These are phyloP conservation scores for Callimorpha dominula DNA, from an alignment of 2,888 invertebrate genomes.

Conservation along the genomic window DNA sequence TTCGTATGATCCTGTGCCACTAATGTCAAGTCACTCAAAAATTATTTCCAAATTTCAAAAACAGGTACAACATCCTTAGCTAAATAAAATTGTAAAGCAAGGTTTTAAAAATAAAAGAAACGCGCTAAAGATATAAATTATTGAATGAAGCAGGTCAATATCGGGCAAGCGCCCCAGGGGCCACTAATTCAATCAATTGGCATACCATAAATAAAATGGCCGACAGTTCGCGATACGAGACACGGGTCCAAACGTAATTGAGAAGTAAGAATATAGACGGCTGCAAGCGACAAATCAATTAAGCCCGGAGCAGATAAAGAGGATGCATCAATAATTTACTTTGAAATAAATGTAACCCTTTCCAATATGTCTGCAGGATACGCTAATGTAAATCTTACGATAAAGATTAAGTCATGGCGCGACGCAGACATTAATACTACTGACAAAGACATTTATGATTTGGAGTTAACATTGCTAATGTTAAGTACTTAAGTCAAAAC, in stretches of 20 bases:
- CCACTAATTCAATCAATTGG: slow-evolving; percentile 86
- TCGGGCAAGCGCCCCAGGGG: slow-evolving; percentile 78
- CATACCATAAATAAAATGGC: slow-evolving; percentile 81
- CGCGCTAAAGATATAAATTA: slow-evolving; percentile 74
- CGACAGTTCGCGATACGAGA: slow-evolving; percentile 78
- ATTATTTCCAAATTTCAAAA: slow-evolving; percentile 5
- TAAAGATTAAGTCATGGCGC: slow-evolving; percentile 52
- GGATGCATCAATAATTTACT: slow-evolving; percentile 78
- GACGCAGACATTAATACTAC: slow-evolving; percentile 43
- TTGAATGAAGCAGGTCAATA: slow-evolving; percentile 70
- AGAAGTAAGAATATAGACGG: slow-evolving; percentile 77
- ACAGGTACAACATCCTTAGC: background rate
- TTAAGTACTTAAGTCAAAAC: slow-evolving; percentile 29
- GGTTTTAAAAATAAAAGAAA: slow-evolving; percentile 61
- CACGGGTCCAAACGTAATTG: slow-evolving; percentile 78
- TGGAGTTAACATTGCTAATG: slow-evolving; percentile 37
- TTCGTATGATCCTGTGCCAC: background rate
- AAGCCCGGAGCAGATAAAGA: slow-evolving; percentile 77
- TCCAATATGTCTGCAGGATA: slow-evolving; percentile 58
- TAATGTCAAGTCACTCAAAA: background rate
- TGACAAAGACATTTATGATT: slow-evolving; percentile 37
- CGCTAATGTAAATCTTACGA: slow-evolving; percentile 59
- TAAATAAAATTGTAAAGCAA: slow-evolving; percentile 47
- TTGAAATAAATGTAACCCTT: slow-evolving; percentile 64
- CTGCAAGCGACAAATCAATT: slow-evolving; percentile 84